phyloP scores from a whole-genome alignment of 1,140 invertebrate genomes.

The Delia radicum region DNA sequence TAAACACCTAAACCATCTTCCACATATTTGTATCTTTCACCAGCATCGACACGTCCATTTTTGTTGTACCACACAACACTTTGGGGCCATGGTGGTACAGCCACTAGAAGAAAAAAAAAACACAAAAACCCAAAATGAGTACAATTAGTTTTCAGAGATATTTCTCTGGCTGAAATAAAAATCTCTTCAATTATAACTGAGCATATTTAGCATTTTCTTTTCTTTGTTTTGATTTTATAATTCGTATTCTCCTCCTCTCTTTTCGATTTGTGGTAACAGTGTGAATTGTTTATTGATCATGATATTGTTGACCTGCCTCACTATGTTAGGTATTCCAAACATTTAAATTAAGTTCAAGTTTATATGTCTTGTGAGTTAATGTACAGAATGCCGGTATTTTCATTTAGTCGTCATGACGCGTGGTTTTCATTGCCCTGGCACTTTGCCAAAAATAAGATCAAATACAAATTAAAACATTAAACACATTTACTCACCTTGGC shows the following conservation, averaged over 20 bases:
- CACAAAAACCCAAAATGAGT: conserved; percentile 15
- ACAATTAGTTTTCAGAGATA: not conserved
- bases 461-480: not conserved
- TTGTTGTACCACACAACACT: conserved; percentile 82
- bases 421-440: conserved; percentile 6
- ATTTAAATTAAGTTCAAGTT: conserved; percentile 52
- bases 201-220: conserved; percentile 31
- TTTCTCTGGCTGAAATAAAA: too few species aligned
- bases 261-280: not conserved
- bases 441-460: conserved; percentile 13
- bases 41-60: conserved; percentile 69
- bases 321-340: conserved; percentile 17
- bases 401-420: not conserved
- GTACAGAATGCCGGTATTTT: not conserved
- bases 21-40: conserved; percentile 67
- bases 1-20: conserved; percentile 81
- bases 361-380: conserved; percentile 14
- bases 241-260: conserved; percentile 7
- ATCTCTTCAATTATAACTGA: not conserved
- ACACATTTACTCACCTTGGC: conserved; percentile 64
- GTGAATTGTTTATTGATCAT: not conserved
- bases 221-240: conserved; percentile 47
- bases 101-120: conserved; percentile 58
- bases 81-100: conserved; percentile 79
- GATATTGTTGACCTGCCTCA: conserved; percentile 51